Conservation (phyloP, 1,140 invertebrate species). For the Diorhabda carinulata region DNA sequence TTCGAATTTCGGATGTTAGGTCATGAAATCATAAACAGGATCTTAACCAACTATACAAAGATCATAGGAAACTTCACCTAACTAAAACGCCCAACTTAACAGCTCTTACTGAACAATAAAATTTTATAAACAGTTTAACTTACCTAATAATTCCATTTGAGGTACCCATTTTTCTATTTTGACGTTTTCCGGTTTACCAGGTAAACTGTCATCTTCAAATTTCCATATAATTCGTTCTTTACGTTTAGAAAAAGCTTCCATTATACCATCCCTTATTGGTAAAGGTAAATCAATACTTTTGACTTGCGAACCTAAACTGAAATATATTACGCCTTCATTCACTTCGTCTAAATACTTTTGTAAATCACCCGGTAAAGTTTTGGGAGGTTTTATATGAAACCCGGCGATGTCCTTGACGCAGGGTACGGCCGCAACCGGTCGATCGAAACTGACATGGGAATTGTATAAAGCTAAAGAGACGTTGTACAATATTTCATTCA, state of each 20-base stretch:
- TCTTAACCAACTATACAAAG: too few species aligned
- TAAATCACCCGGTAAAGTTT: constrained; percentile 45
- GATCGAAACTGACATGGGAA: constrained; percentile 54
- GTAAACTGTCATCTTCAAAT: constrained; percentile 42
- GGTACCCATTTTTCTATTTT: constrained; percentile 63
- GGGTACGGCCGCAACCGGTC: constrained; percentile 40
- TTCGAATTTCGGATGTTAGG: too few species aligned
- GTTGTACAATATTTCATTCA: constrained; percentile 51
- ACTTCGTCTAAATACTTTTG: constrained; percentile 50
- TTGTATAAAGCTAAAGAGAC: constrained; percentile 54
- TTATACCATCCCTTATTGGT: constrained; percentile 43
- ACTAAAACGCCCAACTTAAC: too few species aligned
- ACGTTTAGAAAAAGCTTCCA: constrained; percentile 48
- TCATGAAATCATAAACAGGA: too few species aligned
- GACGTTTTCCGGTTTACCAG: constrained; percentile 51
- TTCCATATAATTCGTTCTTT: constrained; percentile 53
- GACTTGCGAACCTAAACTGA: constrained; percentile 59
- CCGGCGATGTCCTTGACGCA: constrained; percentile 53
- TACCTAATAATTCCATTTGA: constrained; percentile 64
- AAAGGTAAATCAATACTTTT: constrained; percentile 52
- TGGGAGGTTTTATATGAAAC: constrained; percentile 40
- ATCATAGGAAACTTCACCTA: too few species aligned
- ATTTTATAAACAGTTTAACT: constrained; percentile 24
- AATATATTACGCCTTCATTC: constrained; percentile 55
- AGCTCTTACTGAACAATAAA: too few species aligned